phyloP scores from a whole-genome alignment of 2,888 invertebrate genomes.

The Aelia acuminata region DNA sequence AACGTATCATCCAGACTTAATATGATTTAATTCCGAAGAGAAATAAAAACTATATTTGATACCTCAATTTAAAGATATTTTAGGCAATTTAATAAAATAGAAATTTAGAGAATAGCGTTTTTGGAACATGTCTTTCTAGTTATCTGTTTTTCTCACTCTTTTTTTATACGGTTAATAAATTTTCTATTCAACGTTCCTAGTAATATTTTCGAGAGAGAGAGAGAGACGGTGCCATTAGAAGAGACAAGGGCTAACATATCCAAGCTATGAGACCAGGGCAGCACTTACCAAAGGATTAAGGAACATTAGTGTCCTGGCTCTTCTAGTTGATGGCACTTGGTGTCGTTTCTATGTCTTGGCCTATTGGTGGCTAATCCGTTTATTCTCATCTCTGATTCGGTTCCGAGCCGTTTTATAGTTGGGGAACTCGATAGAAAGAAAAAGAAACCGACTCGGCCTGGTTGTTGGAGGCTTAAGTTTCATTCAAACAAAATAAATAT shows the following conservation, averaged over 20 bases:
- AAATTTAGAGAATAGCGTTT: background rate
- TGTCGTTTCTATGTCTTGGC: background rate
- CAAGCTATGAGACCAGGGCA: background rate
- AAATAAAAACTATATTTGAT: background rate
- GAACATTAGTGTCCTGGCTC: conserved; percentile 52
- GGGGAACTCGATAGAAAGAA: background rate
- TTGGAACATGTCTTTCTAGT: background rate
- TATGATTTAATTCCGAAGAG: background rate
- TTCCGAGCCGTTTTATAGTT: background rate
- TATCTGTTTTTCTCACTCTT: background rate
- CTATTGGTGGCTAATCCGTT: conserved; percentile 35
- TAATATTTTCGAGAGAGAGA: conserved; percentile 29
- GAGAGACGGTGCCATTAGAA: background rate
- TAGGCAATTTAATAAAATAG: background rate
- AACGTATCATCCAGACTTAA: background rate
- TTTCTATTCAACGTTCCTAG: background rate
- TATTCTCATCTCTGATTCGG: background rate
- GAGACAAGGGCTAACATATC: conserved; percentile 5
- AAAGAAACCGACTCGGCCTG: background rate
- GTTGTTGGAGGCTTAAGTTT: background rate
- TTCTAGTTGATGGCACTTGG: conserved; percentile 35
- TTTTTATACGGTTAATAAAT: background rate
- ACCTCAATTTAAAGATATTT: background rate
- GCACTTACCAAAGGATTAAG: conserved; percentile 52
- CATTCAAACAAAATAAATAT: background rate